Evolutionary conservation across 2,113 vertebrate genomes (phyloP).

Genomic region (Archilochus colubris): DNA sequence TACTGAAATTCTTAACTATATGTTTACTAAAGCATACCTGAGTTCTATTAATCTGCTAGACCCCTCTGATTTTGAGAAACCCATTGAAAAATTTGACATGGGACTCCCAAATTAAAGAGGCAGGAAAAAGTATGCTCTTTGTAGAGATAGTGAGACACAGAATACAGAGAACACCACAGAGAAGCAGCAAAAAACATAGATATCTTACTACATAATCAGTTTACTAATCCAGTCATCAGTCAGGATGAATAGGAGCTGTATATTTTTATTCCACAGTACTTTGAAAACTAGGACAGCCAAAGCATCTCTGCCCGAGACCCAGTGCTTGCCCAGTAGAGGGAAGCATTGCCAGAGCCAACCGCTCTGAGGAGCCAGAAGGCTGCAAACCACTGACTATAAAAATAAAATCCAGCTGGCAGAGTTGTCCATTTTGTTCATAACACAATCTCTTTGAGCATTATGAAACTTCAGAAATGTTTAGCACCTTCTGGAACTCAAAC

Average conservation of each 20-base stretch:
- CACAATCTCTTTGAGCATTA: neutral
- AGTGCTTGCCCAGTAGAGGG: slow-evolving; percentile 44
- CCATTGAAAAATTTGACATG: accelerated
- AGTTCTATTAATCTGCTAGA: neutral
- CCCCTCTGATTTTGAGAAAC: neutral
- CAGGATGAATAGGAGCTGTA: neutral
- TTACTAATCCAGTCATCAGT: neutral
- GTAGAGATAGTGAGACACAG: neutral
- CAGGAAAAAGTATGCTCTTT: neutral
- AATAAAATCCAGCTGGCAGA: neutral
- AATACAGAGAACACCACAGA: neutral
- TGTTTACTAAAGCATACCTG: neutral
- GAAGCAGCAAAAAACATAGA: neutral
- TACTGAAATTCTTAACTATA: neutral
- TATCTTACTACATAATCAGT: neutral
- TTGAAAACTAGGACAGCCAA: neutral
- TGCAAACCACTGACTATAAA: neutral
- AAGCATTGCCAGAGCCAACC: slow-evolving; percentile 52
- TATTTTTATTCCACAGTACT: neutral
- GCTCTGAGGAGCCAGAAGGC: slow-evolving; percentile 1
- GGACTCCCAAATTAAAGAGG: neutral
- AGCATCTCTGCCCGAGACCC: neutral
- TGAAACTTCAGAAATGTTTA: neutral
- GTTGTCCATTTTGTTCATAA: neutral
- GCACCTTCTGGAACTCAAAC: neutral